These are phyloP conservation scores for Eulithis prunata DNA, from an alignment of 2,888 invertebrate genomes.

Conservation along the genomic window DNA sequence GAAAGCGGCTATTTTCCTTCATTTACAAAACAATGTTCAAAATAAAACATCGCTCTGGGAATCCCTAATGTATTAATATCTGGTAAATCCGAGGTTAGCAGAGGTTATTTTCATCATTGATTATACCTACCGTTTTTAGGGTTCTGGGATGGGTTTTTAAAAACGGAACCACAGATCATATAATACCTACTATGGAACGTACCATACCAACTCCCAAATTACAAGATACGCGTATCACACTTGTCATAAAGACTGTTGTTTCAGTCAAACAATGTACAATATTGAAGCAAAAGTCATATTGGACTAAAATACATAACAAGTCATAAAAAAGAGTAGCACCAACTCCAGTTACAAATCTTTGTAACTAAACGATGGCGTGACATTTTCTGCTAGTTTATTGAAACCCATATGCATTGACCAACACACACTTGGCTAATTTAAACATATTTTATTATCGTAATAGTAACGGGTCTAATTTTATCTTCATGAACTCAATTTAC, in stretches of 20 bases:
- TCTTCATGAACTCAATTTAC: not conserved
- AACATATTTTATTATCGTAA: not conserved
- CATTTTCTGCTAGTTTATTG: too few species aligned
- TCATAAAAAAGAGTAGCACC: too few species aligned
- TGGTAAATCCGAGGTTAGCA: slow-evolving; percentile 3
- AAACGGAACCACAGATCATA: too few species aligned
- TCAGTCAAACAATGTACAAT: too few species aligned
- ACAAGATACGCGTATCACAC: too few species aligned
- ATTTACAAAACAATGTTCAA: not conserved
- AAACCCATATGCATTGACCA: not conserved
- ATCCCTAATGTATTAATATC: slow-evolving; percentile 5
- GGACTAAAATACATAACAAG: too few species aligned
- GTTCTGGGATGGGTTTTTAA: not conserved
- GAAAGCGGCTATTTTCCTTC: not conserved
- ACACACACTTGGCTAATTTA: not conserved
- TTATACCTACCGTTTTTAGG: not conserved
- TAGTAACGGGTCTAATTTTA: not conserved
- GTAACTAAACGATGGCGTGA: too few species aligned
- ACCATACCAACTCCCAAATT: too few species aligned
- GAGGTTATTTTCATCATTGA: not conserved
- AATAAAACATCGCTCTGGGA: slow-evolving; percentile 2
- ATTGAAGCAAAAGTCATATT: too few species aligned
- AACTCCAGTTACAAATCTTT: too few species aligned
- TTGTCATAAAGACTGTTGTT: too few species aligned
- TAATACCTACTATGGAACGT: too few species aligned